A percentile compares a stretch with the other conserved stretches of the same genome.
phyloP scores from a whole-genome alignment of 2,797 vertebrate species.

The Chaunax sp. region DNA sequence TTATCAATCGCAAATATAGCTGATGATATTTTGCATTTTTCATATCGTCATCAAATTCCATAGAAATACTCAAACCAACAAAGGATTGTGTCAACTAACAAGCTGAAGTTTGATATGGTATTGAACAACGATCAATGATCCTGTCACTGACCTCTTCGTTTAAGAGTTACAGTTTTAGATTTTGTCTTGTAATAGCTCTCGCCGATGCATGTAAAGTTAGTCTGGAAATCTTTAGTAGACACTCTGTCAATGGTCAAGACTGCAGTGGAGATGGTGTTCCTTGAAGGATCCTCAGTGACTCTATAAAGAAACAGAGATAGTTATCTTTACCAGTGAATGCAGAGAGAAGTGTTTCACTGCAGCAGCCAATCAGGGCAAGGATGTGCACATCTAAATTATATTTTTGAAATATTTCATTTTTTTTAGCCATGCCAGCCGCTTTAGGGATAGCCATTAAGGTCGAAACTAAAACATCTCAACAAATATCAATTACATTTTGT shows the following conservation, averaged over 20 bases:
- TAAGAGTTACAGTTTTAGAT: constrained; percentile 52
- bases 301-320: not conserved
- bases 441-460: no score
- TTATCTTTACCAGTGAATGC: no score
- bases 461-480: no score
- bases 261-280: constrained; percentile 32
- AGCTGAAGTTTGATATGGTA: not conserved
- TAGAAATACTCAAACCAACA: no score
- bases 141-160: constrained; percentile 40
- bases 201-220: constrained; percentile 67
- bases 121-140: not conserved
- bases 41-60: not conserved
- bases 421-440: not conserved
- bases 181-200: rapidly evolving
- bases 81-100: not conserved
- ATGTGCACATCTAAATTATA: not conserved
- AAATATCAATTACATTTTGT: no score
- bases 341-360: not conserved
- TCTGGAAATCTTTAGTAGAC: constrained; percentile 71
- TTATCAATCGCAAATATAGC: no score
- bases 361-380: not conserved
- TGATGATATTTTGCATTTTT: no score
- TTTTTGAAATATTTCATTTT: not conserved
- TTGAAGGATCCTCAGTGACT: not conserved
- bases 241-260: constrained; percentile 74